Evolutionary conservation across 2,888 invertebrate species (phyloP), one percentile per base, ranked within the genome.

Genomic region (Latrodectus elegans): DNA sequence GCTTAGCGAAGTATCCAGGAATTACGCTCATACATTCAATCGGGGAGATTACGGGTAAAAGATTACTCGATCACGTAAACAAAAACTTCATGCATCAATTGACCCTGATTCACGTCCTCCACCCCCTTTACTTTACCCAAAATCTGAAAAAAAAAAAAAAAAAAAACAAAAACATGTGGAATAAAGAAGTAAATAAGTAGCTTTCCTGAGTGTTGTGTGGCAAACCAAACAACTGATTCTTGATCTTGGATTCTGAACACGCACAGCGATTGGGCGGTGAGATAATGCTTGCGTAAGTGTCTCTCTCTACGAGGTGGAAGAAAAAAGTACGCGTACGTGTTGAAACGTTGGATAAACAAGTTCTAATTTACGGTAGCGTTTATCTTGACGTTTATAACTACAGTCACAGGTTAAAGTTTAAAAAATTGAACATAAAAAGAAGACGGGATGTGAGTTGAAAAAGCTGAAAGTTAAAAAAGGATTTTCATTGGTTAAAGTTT

Each of bases 261-360:
- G 60, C 60, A 60, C 60, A n/a, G 60, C 60, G 60, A 60, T 60
- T 60, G 60, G 60, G 60, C n/a, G 60, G 8, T 60, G 60, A 60
- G 12, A 60, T 15, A 60, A 60, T 12, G 8, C 60, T 60, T 60
- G 60, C 60, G 60, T n/a, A 60, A 60, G 60, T 60, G 12, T 60
- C n/a, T 15, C 14, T 60, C 60, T 60, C 12, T 9, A n/a, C 11
- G 60, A 11, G 60, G 60, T 6, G 10, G n/a, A 12, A 60, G 6
- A 60, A 60, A 60, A 60, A 60, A n/a, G 10, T 6, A n/a, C 60
- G 10, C 10, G 60, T 60, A 60, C 60, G 60, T 60, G 60, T 60
- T 60, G 60, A 60, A 60, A 60, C 60, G 60, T n/a, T n/a, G 60
- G 60, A 60, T 60, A 60, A 60, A 60, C 60, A 60, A 60, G 60